A percentile compares a stretch with the other conserved stretches of the same genome.
phyloP scores from a whole-genome alignment of 2,797 vertebrate species.

The Peromyscus melanophrys region DNA sequence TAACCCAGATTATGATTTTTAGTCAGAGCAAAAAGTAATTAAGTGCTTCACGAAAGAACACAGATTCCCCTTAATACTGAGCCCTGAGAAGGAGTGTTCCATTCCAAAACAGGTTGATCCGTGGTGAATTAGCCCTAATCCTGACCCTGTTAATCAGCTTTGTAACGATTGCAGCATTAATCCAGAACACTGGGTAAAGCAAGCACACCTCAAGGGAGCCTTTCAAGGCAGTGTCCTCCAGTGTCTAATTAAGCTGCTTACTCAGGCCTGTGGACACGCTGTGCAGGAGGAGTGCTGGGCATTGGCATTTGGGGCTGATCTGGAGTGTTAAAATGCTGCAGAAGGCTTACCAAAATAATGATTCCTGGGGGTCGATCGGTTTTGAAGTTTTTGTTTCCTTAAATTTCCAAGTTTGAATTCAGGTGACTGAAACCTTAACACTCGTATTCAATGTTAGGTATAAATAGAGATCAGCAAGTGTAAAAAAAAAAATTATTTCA shows the following conservation, averaged over 20 bases:
- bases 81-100: not conserved
- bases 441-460: not conserved
- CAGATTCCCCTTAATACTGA: not conserved
- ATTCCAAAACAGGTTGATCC: fast-evolving
- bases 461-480: not conserved
- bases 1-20: not conserved
- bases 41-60: not conserved
- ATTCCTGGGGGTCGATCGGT: not conserved
- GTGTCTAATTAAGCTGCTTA: not conserved
- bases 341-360: not conserved
- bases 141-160: not conserved
- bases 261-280: not conserved
- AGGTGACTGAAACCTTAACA: slow-evolving; percentile 21
- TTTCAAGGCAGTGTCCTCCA: not conserved
- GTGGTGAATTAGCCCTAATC: not conserved
- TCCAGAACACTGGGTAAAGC: not conserved
- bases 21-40: not conserved
- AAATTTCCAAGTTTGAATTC: slow-evolving; percentile 21
- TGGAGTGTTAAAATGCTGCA: not conserved
- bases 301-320: not conserved
- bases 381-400: slow-evolving; percentile 6
- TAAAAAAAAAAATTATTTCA: slow-evolving; percentile 31
- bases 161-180: not conserved
- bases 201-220: not conserved
- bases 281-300: not conserved